Evolutionary conservation across 1,140 invertebrate genomes (phyloP), one percentile per base, ranked within the genome.

Genomic region (Venustaconcha ellipsiformis): DNA sequence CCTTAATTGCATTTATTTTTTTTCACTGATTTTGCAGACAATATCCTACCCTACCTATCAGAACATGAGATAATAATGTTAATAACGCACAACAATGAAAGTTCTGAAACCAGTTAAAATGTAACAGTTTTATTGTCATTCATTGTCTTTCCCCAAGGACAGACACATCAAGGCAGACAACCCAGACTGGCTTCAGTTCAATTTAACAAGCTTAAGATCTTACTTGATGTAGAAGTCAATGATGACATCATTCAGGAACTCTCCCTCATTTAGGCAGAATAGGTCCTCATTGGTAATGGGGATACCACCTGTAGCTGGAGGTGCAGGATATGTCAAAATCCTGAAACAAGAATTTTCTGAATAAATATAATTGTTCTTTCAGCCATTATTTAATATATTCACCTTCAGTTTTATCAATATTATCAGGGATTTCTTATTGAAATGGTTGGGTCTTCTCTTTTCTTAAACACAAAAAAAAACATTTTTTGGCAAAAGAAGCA

Each of bases 191-290:
- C 37, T 11, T 11, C 37, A 0, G 6, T 48, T 48, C 4, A 48
- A 48, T 48, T 48, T 48, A 48, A 48, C 37, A 48, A 48, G 11
- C 6, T 48, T 48, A 48, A 48, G 4, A 6, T 88, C 90, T 89
- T 90, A 94, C 92, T 96, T 96, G 72, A 99, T 92, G 92, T 99
- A 99, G 91, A 99, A 99, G 89, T 99, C 97, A 83, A 99, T 96
- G 65, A 99, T 99, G 76, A 96, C 96, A 92, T 99, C 98, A 90
- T 99, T 99, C 60, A 99, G 92, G 91, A 97, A 99, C 84, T 97
- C 95, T 90, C 97, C 96, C 84, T 95, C 94, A 18, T 94, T 95
- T 65, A 99, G 91, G 87, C 96, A 98, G 83, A 93, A 92, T 79
- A 97, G 95, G 90, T 99, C 97, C 91, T 96, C 95, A 55, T 95